Conservation (phyloP, 2,113 vertebrate species). For the Machaerirhynchus nigripectus region DNA sequence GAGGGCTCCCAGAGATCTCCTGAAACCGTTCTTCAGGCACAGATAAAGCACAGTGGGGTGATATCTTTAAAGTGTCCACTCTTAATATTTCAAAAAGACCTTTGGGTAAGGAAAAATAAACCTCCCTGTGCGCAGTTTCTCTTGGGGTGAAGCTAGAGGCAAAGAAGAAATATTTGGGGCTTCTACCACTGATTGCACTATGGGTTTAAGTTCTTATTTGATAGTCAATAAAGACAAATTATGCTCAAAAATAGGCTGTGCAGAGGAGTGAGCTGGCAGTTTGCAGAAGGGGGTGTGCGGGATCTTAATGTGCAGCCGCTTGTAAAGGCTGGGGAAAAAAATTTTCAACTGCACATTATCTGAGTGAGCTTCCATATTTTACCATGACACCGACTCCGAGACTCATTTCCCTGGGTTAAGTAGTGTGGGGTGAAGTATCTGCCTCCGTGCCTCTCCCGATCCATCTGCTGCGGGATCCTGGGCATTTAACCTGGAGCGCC, state of each 20-base stretch:
- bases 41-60: background rate
- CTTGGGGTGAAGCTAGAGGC: background rate
- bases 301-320: conserved; percentile 31
- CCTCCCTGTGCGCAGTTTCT: background rate
- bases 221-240: conserved; percentile 44
- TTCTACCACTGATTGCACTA: background rate
- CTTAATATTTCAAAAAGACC: background rate
- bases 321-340: background rate
- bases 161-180: background rate
- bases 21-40: background rate
- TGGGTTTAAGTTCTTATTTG: conserved; percentile 3
- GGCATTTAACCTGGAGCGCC: conserved; percentile 42
- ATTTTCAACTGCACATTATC: conserved; percentile 58
- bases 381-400: conserved; percentile 63
- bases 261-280: background rate
- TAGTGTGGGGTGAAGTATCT: conserved; percentile 69
- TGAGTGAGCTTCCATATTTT: conserved; percentile 73
- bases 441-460: conserved; percentile 35
- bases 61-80: background rate
- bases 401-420: conserved; percentile 68
- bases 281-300: background rate
- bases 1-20: background rate
- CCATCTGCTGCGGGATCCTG: conserved; percentile 53
- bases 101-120: background rate
- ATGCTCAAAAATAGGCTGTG: background rate